phyloP scores from a whole-genome alignment of 2,113 vertebrate species.

The Macquaria australasica region DNA sequence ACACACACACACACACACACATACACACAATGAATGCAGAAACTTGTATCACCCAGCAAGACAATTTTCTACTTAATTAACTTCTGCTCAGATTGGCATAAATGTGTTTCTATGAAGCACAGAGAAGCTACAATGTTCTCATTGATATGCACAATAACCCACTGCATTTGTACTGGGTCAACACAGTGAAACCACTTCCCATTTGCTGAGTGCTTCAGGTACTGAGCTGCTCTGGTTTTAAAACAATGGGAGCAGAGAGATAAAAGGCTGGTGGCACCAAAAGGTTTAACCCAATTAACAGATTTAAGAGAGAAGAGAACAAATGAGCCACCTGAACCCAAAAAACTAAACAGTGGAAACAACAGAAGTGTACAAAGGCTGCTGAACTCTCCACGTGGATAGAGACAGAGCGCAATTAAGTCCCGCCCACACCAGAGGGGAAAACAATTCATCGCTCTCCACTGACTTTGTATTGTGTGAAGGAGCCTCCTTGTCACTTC shows the following conservation, averaged over 20 bases:
- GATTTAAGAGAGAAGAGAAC: background rate
- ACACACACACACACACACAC: slow-evolving; percentile 4
- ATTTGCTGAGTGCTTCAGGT: slow-evolving; percentile 6
- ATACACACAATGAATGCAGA: background rate
- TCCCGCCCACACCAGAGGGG: no score
- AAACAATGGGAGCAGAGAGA: background rate
- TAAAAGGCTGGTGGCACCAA: background rate
- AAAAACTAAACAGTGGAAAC: background rate
- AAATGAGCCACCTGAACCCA: background rate
- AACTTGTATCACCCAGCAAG: slow-evolving; percentile 8
- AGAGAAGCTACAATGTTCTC: background rate
- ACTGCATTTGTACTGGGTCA: background rate
- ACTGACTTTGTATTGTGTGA: no score
- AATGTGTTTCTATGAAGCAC: slow-evolving; percentile 11
- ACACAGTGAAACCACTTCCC: background rate
- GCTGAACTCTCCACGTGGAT: background rate
- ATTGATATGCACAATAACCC: slow-evolving; percentile 24
- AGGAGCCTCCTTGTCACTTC: no score
- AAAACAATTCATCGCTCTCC: no score
- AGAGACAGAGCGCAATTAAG: no score
- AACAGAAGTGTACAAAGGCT: background rate
- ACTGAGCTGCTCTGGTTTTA: slow-evolving; percentile 11
- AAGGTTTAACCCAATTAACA: slow-evolving; percentile 2
- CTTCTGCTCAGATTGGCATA: slow-evolving; percentile 39
- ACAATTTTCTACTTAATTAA: slow-evolving; percentile 48